Base-by-base conservation (phyloP, 2,888 invertebrate species). In the Lithophane semibrunnea region DNA sequence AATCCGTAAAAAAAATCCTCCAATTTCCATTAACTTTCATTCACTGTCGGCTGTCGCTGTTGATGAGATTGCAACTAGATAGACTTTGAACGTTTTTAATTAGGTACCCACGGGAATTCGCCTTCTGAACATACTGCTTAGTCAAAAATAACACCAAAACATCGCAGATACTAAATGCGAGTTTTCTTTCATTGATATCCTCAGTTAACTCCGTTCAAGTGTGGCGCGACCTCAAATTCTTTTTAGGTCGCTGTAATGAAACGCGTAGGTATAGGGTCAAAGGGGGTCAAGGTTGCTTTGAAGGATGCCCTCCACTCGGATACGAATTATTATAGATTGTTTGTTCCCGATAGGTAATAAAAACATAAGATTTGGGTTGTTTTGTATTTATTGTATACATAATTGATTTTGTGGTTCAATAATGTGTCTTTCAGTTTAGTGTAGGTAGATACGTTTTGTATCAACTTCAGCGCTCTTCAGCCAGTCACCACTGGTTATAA, bases 181-280 rank as follows among this genome's bases (percentile, higher is more conserved):
- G 61, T 75, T 83, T 75, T 73, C 60, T 71, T 81, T 80, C 64
- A 74, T 56, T 71, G 61, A 76, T 61, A 52, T 56, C 80, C 44
- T 74, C 61, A 54, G 61, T 72, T 68, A 73, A 58, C 74, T 65
- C 42, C 49, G 61, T 74, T 72, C 65, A 84, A 85, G 81, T 73
- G 64, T 70, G 64, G 73, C 67, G 73, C 68, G 82, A 84, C 88
- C 76, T 81, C 88, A 78, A 82, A 73, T 76, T 75, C 79, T 82
- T 82, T 85, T 85, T 86, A 82, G 86, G 79, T 86, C 86, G 52
- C 73, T 42, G 74, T 73, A 82, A 66, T 82, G 82, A 73, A 68
- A 79, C 77, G 63, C 77, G 75, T 82, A 77, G 76, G 61, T 78
- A 75, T 70, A 75, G 64, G 64, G 44, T 42, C 64, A 42, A 64